phyloP scores from a whole-genome alignment of 30 jellyfish, hydroid and myxozoan species.

The Aurelia coerulea region DNA sequence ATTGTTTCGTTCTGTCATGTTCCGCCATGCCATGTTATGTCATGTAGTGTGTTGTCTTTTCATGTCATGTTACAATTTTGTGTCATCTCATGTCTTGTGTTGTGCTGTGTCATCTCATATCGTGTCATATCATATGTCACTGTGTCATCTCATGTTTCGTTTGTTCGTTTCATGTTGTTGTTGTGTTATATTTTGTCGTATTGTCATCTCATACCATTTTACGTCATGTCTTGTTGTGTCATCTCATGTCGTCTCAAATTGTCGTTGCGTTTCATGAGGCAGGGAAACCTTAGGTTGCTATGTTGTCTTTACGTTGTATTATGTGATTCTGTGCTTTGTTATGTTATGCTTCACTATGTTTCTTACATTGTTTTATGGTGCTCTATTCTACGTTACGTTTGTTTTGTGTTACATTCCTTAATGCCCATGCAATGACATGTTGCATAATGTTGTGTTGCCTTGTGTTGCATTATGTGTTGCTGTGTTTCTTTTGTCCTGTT shows the following conservation, averaged over 20 bases:
- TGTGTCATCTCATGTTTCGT: too few relatives aligned
- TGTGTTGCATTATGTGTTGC: too few relatives aligned
- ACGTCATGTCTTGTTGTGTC: too few relatives aligned
- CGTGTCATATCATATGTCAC: neutral
- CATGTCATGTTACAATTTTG: neutral
- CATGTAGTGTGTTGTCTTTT: neutral
- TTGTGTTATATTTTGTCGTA: neutral
- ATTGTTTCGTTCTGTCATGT: neutral
- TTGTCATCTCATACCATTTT: neutral
- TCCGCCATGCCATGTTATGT: neutral
- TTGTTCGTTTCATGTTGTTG: neutral
- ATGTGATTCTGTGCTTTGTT: neutral
- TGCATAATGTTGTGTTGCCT: too few relatives aligned
- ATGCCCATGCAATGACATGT: neutral
- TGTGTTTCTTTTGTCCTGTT: too few relatives aligned
- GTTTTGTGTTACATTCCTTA: neutral
- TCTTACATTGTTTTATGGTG: neutral
- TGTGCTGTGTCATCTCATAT: neutral
- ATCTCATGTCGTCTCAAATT: neutral
- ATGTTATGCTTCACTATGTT: neutral
- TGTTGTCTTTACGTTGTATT: neutral
- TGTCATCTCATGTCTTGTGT: neutral
- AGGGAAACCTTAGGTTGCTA: too few relatives aligned
- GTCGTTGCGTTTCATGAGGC: neutral
- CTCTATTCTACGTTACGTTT: neutral